Conservation (phyloP, 2,888 invertebrate genomes). For the Apamea monoglypha region DNA sequence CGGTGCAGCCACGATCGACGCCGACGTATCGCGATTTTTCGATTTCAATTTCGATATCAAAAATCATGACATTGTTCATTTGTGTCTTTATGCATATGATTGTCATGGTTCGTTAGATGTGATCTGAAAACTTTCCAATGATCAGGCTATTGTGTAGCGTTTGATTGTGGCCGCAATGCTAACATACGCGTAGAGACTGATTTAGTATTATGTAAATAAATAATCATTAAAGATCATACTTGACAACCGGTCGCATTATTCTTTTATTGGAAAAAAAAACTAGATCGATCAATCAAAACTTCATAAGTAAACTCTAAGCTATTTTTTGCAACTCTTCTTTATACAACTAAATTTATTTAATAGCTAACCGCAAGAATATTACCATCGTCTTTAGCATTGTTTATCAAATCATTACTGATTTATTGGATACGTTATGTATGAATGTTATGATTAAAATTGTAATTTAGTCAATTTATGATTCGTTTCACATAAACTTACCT, state of each 20-base stretch:
- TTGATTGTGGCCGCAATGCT: conserved; percentile 42
- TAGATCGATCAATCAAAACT: conserved; percentile 5
- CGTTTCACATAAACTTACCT: background rate
- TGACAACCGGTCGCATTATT: background rate
- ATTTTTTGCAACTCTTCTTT: background rate
- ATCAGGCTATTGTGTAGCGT: conserved; percentile 52
- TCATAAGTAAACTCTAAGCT: background rate
- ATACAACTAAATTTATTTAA: background rate
- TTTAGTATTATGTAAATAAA: conserved; percentile 23
- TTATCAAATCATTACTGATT: conserved; percentile 2
- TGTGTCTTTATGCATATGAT: conserved; percentile 53
- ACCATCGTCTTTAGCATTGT: conserved; percentile 7
- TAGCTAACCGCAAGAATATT: background rate
- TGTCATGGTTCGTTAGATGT: conserved; percentile 58
- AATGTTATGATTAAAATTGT: conserved; percentile 4
- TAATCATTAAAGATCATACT: conserved; percentile 16
- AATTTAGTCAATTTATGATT: background rate
- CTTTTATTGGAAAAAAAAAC: background rate
- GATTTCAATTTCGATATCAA: conserved; percentile 76
- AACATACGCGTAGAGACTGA: background rate
- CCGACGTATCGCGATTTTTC: conserved; percentile 70
- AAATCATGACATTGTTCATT: conserved; percentile 73
- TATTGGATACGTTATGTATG: background rate
- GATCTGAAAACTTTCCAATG: conserved; percentile 59
- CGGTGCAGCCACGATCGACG: conserved; percentile 74